Percentiles rank a stretch among this genome's conserved stretches.
phyloP scores from a whole-genome alignment of 2,888 invertebrate species.

The Melanophora roralis region DNA sequence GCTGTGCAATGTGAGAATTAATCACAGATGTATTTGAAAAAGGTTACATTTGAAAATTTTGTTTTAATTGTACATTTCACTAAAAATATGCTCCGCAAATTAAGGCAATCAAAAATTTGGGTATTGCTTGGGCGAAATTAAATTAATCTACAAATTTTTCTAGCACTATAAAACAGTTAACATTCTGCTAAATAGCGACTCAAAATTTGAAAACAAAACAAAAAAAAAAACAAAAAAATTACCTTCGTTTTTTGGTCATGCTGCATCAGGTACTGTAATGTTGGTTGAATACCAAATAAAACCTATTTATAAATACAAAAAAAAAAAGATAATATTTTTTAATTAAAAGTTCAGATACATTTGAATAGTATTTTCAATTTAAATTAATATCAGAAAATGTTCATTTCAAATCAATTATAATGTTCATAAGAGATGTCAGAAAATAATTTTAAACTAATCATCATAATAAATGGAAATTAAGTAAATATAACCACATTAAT shows the following conservation, averaged over 20 bases:
- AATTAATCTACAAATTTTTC: slow-evolving; percentile 72
- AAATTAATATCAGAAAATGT: slow-evolving; percentile 64
- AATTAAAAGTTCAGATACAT: too few species aligned
- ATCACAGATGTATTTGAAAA: too few species aligned
- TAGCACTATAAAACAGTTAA: slow-evolving; percentile 74
- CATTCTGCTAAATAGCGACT: slow-evolving; percentile 74
- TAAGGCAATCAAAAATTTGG: slow-evolving; percentile 66
- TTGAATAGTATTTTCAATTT: neutral
- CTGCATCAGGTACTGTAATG: too few species aligned
- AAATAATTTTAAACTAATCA: slow-evolving; percentile 67
- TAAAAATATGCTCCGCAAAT: slow-evolving; percentile 75
- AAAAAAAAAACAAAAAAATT: neutral
- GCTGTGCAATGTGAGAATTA: too few species aligned
- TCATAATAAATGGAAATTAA: slow-evolving; percentile 63
- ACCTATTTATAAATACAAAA: too few species aligned
- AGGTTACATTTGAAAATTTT: too few species aligned
- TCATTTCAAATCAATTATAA: slow-evolving; percentile 69
- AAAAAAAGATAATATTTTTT: too few species aligned
- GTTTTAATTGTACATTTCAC: slow-evolving; percentile 64
- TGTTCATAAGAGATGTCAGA: slow-evolving; percentile 77
- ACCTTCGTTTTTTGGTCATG: neutral
- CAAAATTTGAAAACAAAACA: slow-evolving; percentile 66
- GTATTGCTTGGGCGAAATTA: slow-evolving; percentile 74
- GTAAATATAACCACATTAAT: too few species aligned
- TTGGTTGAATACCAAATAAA: too few species aligned